phyloP scores from a whole-genome alignment of 2,797 vertebrate genomes.

The Danionella dracula region DNA sequence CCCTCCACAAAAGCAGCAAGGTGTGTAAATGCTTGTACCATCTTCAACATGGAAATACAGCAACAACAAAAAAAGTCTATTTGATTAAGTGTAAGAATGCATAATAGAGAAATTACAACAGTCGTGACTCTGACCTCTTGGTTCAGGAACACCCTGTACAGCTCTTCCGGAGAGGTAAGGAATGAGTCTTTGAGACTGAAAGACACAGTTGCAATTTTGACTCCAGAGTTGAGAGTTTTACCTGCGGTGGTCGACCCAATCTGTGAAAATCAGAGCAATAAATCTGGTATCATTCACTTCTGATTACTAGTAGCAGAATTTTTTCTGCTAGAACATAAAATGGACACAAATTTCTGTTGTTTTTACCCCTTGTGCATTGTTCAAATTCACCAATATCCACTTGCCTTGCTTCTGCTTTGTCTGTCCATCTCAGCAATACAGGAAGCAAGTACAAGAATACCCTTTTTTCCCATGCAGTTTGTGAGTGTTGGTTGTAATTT shows the following conservation, averaged over 20 bases:
- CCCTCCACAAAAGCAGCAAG: slow-evolving; percentile 74
- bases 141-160: slow-evolving; percentile 81
- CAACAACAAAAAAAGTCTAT: no score
- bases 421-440: no score
- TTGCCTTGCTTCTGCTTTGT: no score
- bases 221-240: slow-evolving; percentile 60
- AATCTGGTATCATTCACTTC: background rate
- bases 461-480: no score
- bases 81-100: no score
- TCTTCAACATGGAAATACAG: slow-evolving; percentile 54
- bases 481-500: no score
- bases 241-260: slow-evolving; percentile 51
- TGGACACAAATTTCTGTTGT: no score
- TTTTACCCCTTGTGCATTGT: no score
- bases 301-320: no score
- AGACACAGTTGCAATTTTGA: slow-evolving; percentile 81
- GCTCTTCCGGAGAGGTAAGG: slow-evolving; percentile 81
- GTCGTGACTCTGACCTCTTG: slow-evolving; percentile 73
- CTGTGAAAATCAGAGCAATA: slow-evolving; percentile 48
- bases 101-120: background rate
- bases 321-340: no score
- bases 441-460: no score
- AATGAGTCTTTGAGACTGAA: slow-evolving; percentile 82
- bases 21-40: slow-evolving; percentile 87
- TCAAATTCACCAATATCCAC: no score